Percentiles rank a stretch among this genome's conserved stretches.
phyloP scores from a whole-genome alignment of 1,140 invertebrate genomes.

The Halesus radiatus region DNA sequence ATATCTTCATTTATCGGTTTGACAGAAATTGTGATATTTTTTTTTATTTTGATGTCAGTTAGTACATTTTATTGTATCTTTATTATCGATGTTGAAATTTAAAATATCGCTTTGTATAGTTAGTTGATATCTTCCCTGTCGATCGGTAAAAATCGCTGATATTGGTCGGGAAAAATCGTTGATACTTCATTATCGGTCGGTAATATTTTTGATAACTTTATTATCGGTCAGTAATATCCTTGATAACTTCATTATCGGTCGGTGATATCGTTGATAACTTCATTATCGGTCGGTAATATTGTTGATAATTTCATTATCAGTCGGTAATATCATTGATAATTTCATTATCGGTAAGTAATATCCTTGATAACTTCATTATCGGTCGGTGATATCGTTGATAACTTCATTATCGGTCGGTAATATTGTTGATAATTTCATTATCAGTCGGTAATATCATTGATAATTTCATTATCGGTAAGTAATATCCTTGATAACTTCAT shows the following conservation, averaged over 20 bases:
- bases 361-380: neutral
- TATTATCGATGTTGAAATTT: no score
- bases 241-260: neutral
- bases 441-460: neutral
- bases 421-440: neutral
- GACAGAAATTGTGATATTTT: no score
- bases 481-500: neutral
- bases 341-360: neutral
- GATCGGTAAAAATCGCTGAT: neutral
- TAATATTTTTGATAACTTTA: neutral
- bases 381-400: neutral
- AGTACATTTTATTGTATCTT: no score
- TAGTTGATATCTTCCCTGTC: neutral
- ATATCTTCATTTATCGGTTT: no score
- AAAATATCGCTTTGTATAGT: neutral
- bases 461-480: neutral
- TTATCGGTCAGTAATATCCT: neutral
- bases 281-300: neutral
- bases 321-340: neutral
- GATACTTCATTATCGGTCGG: neutral
- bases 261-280: neutral
- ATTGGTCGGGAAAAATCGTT: neutral
- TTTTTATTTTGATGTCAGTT: no score
- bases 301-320: neutral
- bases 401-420: neutral